Evolutionary conservation across 2,888 invertebrate species (phyloP), one percentile per base, ranked within the genome.

Genomic region (Ernsta delagoae): DNA sequence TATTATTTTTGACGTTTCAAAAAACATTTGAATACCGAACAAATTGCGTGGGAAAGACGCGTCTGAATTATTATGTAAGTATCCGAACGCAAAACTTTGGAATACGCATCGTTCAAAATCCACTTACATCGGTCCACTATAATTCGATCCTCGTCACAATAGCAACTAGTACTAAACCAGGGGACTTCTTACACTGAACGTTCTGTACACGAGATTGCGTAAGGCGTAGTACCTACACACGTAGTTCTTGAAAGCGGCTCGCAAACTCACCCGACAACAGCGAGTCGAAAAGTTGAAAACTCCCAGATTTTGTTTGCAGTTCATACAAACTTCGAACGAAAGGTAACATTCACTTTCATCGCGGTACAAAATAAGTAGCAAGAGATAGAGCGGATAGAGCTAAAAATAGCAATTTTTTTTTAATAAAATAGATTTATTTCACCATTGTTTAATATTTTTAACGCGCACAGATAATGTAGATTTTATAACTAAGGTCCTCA

Each of bases 271-370:
- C 59, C 66, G 66, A 67, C 54, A 67, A 67, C 59, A 66, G 12
- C 66, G 53, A 66, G 60, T 67, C 60, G 66, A 66, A 66, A 66
- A 60, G 71, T 72, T 61, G 71, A 64, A 75, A 75, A 71, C 72
- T 73, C 70, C 59, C 65, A 69, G 73, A 73, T 75, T 74, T 75
- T 66, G 66, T 73, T 70, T 54, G 69, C 41, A 73, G 73, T 73
- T 75, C 69, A 70, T 63, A 43, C 63, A 67, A 70, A 72, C 64
- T 69, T 70, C 43, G 59, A 57, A 57, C 50, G 39, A 57, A 65
- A 72, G 63, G 64, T 61, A 62, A 73, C 75, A 71, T 73, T 71
- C 71, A 69, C 74, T 73, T 73, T 62, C 65, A 72, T 59, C 68
- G 39, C 36, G 48, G 57, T 39, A 57, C 62, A 65, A 60, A 73